A percentile compares a stretch with the other conserved stretches of the same genome.
phyloP scores from a whole-genome alignment of 2,113 vertebrate species.

The Chaetodon auriga region DNA sequence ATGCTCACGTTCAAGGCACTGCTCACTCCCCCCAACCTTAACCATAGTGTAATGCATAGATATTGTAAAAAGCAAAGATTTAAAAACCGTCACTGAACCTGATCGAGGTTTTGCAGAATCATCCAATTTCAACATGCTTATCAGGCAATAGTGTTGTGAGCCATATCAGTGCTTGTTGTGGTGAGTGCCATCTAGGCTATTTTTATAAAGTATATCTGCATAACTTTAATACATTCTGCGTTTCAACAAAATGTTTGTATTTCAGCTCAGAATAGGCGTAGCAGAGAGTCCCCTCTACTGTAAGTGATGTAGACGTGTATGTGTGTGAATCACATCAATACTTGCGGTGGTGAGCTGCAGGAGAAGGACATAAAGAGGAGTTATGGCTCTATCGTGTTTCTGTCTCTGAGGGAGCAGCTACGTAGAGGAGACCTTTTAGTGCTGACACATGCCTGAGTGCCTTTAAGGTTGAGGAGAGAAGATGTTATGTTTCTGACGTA shows the following conservation, averaged over 20 bases:
- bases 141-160: too few species aligned
- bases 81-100: neutral
- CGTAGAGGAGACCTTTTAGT: conserved; percentile 72
- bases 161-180: too few species aligned
- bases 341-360: conserved; percentile 37
- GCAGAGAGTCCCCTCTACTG: neutral
- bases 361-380: conserved; percentile 69
- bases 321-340: conserved; percentile 43
- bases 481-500: conserved; percentile 68
- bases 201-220: neutral
- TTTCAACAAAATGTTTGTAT: neutral
- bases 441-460: conserved; percentile 73
- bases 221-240: neutral
- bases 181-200: too few species aligned
- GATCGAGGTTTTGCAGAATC: neutral
- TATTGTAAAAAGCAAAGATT: neutral
- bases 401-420: conserved; percentile 62
- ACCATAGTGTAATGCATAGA: too few species aligned
- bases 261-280: neutral
- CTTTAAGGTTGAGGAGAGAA: conserved; percentile 55
- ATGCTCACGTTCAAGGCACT: too few species aligned
- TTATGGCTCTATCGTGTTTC: conserved; percentile 67
- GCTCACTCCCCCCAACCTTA: neutral
- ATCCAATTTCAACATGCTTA: too few species aligned
- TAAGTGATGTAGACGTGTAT: conserved; percentile 16